Evolutionary conservation across 2,797 vertebrate species (phyloP).

Genomic region (Manis pentadactyla): DNA sequence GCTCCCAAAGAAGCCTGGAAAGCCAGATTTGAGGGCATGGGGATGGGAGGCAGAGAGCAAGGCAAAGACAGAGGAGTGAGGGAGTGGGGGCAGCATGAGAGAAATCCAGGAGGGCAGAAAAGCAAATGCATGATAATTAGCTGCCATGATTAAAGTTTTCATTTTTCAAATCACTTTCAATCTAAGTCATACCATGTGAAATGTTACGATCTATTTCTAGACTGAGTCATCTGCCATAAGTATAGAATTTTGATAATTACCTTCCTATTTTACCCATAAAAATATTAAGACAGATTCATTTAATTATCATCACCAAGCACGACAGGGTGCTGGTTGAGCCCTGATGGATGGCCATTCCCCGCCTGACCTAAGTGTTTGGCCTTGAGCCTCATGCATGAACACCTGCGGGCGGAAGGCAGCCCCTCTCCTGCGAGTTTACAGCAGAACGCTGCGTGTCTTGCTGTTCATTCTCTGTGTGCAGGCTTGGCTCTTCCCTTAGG

Average conservation of each 20-base stretch:
- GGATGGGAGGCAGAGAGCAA: constrained; percentile 33
- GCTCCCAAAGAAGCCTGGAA: constrained; percentile 21
- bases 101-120: constrained; percentile 37
- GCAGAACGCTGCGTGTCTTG: rapidly evolving
- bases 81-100: background rate
- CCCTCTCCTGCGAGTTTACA: background rate
- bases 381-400: background rate
- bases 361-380: background rate
- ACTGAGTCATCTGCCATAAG: background rate
- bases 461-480: background rate
- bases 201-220: constrained; percentile 67
- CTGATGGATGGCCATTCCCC: background rate
- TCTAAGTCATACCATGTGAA: constrained; percentile 55
- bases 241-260: constrained; percentile 49
- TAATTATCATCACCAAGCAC: constrained; percentile 16
- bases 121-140: constrained; percentile 69
- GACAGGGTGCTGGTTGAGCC: background rate
- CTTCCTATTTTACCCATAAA: constrained; percentile 44
- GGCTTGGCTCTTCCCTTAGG: constrained; percentile 39
- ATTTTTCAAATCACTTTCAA: constrained; percentile 52
- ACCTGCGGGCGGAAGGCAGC: background rate
- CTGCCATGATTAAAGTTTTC: constrained; percentile 49
- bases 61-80: constrained; percentile 11
- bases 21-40: constrained; percentile 61
- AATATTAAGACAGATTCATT: constrained; percentile 66